These are phyloP conservation scores for Scyliorhinus canicula DNA, from an alignment of 2,797 vertebrate genomes.

Conservation along the genomic window DNA sequence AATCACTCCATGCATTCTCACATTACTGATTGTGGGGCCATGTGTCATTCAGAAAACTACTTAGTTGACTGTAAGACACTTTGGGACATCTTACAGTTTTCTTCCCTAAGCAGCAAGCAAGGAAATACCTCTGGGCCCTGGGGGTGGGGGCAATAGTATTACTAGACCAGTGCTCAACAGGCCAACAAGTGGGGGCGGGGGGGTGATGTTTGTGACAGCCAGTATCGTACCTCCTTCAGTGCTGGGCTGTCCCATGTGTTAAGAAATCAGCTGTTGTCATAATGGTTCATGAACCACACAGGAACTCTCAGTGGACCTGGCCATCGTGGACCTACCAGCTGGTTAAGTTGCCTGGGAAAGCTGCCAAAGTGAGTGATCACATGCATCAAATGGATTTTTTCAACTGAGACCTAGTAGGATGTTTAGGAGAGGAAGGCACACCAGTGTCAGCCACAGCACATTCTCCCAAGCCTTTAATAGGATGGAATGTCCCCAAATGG, in stretches of 20 bases:
- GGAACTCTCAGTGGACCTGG: neutral
- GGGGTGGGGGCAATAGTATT: neutral
- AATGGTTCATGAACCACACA: neutral
- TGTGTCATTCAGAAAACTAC: neutral
- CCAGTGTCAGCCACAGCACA: neutral
- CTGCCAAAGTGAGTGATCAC: neutral
- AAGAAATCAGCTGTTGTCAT: neutral
- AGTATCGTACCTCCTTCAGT: neutral
- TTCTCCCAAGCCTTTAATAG: neutral
- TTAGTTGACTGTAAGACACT: neutral
- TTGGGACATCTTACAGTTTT: neutral
- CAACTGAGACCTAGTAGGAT: neutral
- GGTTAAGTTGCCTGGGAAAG: neutral
- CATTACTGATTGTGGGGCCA: neutral
- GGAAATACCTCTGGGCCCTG: neutral
- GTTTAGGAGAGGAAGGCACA: neutral
- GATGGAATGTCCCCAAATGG: too few species aligned
- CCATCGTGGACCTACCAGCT: neutral
- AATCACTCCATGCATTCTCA: neutral
- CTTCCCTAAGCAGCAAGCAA: neutral
- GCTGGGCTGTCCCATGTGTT: neutral
- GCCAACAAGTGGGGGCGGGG: neutral
- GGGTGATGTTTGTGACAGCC: neutral
- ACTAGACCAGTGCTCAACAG: neutral
- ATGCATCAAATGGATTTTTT: neutral